A percentile compares a stretch with the other conserved stretches of the same genome.
Conservation (phyloP, 1,140 invertebrate species). For the Orius insidiosus region DNA sequence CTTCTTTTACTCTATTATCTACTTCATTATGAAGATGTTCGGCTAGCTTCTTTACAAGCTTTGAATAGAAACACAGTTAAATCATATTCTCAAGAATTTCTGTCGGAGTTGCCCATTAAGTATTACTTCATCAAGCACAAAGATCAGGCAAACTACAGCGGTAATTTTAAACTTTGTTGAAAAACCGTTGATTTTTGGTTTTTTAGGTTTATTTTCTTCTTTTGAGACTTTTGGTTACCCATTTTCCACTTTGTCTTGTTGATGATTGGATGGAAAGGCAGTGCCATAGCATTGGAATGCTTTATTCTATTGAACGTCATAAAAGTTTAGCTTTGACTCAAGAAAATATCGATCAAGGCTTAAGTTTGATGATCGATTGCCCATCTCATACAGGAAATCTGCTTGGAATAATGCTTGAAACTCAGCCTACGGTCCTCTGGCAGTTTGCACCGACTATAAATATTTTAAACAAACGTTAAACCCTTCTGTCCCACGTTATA, state of each 20-base stretch:
- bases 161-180: too few relatives aligned
- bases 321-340: constrained; percentile 15
- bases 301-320: constrained; percentile 19
- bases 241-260: constrained; percentile 85
- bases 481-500: constrained; percentile 59
- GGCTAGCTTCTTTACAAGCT: constrained; percentile 32
- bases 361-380: constrained; percentile 17
- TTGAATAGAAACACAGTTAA: constrained; percentile 37
- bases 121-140: constrained; percentile 89
- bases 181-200: too few relatives aligned
- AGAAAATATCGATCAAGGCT: constrained; percentile 20
- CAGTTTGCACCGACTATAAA: constrained; percentile 60
- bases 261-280: constrained; percentile 74
- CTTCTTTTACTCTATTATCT: constrained; percentile 83
- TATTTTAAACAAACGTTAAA: constrained; percentile 62
- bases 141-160: constrained; percentile 73
- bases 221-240: constrained; percentile 69
- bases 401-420: constrained; percentile 54
- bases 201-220: constrained; percentile 58
- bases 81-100: constrained; percentile 71
- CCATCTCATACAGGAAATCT: constrained; percentile 39
- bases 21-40: constrained; percentile 79
- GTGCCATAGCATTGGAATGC: constrained; percentile 14
- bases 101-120: constrained; percentile 84
- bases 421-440: constrained; percentile 70